Conservation (phyloP, 2,888 invertebrate species). For the Tetanocera ferruginea region DNA sequence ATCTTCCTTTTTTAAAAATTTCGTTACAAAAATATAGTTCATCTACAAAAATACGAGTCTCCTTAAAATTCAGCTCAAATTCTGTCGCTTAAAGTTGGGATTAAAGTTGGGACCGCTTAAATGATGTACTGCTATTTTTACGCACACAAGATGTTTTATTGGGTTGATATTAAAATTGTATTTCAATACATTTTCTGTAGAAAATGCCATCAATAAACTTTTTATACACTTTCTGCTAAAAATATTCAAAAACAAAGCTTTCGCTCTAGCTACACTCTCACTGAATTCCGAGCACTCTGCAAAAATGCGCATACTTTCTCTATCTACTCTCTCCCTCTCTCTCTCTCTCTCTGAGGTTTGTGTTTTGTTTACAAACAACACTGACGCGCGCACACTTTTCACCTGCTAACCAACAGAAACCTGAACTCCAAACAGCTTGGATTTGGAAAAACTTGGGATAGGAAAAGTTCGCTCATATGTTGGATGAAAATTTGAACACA, state of each 20-base stretch:
- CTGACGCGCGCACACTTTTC: neutral
- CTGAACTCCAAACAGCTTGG: neutral
- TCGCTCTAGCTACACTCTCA: neutral
- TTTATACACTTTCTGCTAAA: neutral
- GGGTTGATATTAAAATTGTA: neutral
- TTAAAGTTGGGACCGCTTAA: no score
- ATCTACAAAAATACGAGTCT: no score
- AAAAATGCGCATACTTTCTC: neutral
- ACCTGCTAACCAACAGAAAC: neutral
- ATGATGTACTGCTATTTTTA: no score
- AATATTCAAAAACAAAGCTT: neutral
- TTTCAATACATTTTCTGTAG: neutral
- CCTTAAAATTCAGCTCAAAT: no score
- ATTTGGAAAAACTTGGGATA: conserved; percentile 33
- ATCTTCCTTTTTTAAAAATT: no score
- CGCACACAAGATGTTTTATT: neutral
- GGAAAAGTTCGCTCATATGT: conserved; percentile 28
- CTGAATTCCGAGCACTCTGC: neutral
- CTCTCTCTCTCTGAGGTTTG: neutral
- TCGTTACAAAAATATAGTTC: no score
- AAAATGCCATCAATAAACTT: neutral
- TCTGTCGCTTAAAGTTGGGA: no score
- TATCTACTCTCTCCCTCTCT: neutral
- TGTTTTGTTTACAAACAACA: conserved; percentile 25
- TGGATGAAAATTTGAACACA: neutral